Percentiles rank a stretch among this genome's conserved stretches.
Evolutionary conservation across 1,140 invertebrate species (phyloP).

Genomic region (Cherax destructor): DNA sequence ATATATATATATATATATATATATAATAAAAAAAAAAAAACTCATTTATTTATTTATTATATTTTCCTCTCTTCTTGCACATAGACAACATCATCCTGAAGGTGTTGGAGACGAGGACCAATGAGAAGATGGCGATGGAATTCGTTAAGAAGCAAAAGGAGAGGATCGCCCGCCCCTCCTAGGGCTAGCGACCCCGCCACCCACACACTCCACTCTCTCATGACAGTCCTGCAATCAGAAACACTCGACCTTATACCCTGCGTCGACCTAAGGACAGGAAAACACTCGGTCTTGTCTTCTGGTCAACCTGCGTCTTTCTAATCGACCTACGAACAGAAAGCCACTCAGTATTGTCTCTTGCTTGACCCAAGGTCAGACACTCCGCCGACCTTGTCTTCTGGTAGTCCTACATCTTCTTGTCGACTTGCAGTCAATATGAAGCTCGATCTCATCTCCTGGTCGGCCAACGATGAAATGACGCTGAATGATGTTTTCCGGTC

Average conservation of each 20-base stretch:
- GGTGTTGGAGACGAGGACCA: constrained; percentile 77
- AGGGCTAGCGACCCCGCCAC: neutral
- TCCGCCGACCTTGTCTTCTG: neutral
- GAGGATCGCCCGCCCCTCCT: constrained; percentile 64
- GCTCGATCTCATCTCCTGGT: neutral
- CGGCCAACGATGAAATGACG: neutral
- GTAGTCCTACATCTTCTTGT: neutral
- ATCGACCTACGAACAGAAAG: neutral
- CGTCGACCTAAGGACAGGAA: neutral
- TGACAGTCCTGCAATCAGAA: no score
- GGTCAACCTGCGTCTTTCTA: neutral
- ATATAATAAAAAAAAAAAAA: no score
- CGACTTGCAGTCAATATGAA: neutral
- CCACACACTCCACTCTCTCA: neutral
- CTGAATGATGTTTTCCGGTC: no score
- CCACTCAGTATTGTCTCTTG: neutral
- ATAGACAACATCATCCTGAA: constrained; percentile 77
- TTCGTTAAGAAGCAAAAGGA: constrained; percentile 77
- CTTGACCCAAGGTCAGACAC: neutral
- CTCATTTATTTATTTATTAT: neutral
- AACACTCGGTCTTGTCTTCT: neutral
- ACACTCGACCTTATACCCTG: neutral
- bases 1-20: no score
- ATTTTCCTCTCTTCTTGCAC: constrained; percentile 54
- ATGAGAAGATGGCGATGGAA: constrained; percentile 79